Evolutionary conservation across 1,140 invertebrate genomes (phyloP), one percentile per base, ranked within the genome.

Genomic region (Bombyx mandarina): DNA sequence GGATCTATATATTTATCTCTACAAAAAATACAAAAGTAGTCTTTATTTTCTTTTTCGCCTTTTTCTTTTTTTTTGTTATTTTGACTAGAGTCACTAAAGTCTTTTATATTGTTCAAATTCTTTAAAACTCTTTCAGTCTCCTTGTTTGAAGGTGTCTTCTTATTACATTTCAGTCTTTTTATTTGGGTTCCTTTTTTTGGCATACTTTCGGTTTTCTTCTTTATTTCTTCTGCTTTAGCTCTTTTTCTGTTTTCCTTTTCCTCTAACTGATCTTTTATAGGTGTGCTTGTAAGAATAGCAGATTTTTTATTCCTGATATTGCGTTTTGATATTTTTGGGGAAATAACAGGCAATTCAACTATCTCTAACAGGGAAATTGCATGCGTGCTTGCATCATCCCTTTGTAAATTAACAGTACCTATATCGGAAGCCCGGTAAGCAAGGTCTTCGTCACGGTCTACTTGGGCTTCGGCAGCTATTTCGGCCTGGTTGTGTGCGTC

Each of bases 161-260:
- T n/a, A n/a, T n/a, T n/a, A n/a, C n/a, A n/a, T n/a, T n/a, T n/a
- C n/a, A n/a, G n/a, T n/a, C n/a, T n/a, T n/a, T n/a, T n/a, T n/a
- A n/a, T n/a, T n/a, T n/a, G n/a, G n/a, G n/a, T n/a, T n/a, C n/a
- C 47, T 48, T 48, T 48, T 48, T 48, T 48, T 7, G 45, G 45
- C 45, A 45, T 45, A 45, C 45, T 48, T 48, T 4, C 5, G 10
- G 3, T 48, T 48, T 48, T 48, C 9, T 48, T 48, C 47, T 48
- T 48, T 9, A 48, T 48, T 48, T 48, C 47, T 48, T 48, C 47
- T 48, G 47, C 47, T 48, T 48, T 48, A 48, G 47, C 47, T 48
- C 47, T 48, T 48, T 48, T 9, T 48, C 4, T 48, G 47, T 48
- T 48, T 48, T 48, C 47, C 47, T 48, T 48, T 48, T 48, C 4